Percentiles rank a stretch among this genome's conserved stretches.
phyloP scores from a whole-genome alignment of 2,888 invertebrate species.

The Protonemura montana region DNA sequence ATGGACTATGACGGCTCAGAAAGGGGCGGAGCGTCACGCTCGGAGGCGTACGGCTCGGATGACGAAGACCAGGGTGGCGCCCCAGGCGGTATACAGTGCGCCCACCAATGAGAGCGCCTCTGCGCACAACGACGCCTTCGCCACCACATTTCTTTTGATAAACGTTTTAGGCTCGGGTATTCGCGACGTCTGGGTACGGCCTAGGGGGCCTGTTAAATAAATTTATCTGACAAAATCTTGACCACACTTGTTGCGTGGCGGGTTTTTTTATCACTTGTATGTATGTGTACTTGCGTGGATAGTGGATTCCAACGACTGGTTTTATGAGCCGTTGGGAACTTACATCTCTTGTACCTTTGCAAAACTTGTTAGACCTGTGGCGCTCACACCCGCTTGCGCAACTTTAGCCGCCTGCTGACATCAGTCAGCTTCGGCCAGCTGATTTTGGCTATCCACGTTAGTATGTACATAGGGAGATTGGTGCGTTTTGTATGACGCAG shows the following conservation, averaged over 20 bases:
- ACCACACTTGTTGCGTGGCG: not conserved
- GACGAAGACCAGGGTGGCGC: constrained; percentile 70
- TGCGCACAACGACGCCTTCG: not conserved
- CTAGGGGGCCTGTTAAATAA: not conserved
- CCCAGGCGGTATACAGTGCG: constrained; percentile 77
- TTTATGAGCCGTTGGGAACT: too few species aligned
- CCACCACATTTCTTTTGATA: constrained; percentile 23
- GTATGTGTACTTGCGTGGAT: not conserved
- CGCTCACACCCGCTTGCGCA: too few species aligned
- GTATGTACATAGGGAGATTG: too few species aligned
- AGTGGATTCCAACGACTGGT: too few species aligned
- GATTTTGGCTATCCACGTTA: too few species aligned
- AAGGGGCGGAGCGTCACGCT: constrained; percentile 61
- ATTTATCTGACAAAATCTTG: not conserved
- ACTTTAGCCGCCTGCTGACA: too few species aligned
- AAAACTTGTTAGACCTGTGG: too few species aligned
- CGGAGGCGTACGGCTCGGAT: constrained; percentile 77
- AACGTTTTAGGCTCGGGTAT: not conserved
- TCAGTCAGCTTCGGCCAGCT: too few species aligned
- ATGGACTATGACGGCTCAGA: constrained; percentile 75
- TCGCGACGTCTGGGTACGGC: not conserved
- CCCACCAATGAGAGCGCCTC: constrained; percentile 71
- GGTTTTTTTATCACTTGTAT: not conserved
- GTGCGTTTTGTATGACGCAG: too few species aligned
- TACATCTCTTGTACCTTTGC: too few species aligned